These are phyloP conservation scores for Linnaemya vulpina DNA, from an alignment of 2,888 invertebrate genomes.

Conservation along the genomic window DNA sequence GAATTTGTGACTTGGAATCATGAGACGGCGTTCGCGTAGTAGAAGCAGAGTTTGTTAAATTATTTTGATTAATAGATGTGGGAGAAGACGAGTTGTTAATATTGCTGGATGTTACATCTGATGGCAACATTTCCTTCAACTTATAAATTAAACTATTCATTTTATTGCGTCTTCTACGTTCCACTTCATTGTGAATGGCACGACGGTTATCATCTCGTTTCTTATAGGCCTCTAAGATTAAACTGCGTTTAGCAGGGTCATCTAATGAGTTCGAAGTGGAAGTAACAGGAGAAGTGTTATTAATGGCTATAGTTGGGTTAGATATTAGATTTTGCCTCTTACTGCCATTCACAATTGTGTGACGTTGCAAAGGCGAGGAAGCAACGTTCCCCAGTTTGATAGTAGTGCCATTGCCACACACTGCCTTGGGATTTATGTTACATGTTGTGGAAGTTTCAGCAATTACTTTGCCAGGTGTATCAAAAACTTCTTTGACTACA, in stretches of 20 bases:
- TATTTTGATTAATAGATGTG: conserved; percentile 24
- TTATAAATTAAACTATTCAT: conserved; percentile 98
- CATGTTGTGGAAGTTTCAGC: conserved; percentile 30
- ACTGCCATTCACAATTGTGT: conserved; percentile 15
- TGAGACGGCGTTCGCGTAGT: conserved; percentile 83
- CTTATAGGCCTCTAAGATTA: conserved; percentile 78
- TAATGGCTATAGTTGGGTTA: neutral
- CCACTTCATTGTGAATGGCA: conserved; percentile 98
- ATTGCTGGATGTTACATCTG: conserved; percentile 69
- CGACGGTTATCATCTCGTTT: conserved; percentile 93
- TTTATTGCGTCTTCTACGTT: conserved; percentile 95
- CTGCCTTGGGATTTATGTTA: neutral
- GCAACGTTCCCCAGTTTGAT: conserved; percentile 68
- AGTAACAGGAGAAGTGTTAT: conserved; percentile 34
- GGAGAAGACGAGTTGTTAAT: neutral
- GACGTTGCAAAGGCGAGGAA: conserved; percentile 46
- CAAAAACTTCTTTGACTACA: conserved; percentile 77
- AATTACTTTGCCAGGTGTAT: conserved; percentile 50
- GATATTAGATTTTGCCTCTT: conserved; percentile 33
- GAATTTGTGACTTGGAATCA: conserved; percentile 96
- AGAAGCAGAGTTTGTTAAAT: conserved; percentile 15
- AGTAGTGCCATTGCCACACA: conserved; percentile 12
- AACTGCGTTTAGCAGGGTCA: conserved; percentile 74
- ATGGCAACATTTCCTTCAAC: conserved; percentile 94
- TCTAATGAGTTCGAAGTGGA: conserved; percentile 30